Evolutionary conservation across 2,113 vertebrate species (phyloP).

Genomic region (Datnioides undecimradiatus): DNA sequence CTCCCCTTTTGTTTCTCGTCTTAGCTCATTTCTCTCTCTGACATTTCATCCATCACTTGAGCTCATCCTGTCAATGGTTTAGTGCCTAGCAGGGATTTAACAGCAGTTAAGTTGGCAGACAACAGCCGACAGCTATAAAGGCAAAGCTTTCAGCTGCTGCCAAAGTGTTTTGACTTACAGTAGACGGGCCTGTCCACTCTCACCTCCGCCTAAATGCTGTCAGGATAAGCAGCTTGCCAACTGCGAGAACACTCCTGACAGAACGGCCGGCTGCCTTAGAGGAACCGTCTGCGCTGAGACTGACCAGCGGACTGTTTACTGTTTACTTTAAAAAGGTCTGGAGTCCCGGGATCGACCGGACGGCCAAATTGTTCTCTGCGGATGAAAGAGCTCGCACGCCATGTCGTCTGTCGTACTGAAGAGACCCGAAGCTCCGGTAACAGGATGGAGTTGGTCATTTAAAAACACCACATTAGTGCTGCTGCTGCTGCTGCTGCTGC

Average conservation of each 20-base stretch:
- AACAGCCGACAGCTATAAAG: conserved; percentile 19
- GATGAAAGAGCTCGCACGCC: conserved; percentile 22
- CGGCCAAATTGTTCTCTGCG: conserved; percentile 28
- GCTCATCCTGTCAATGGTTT: conserved; percentile 18
- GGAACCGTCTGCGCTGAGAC: not conserved
- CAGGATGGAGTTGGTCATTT: conserved; percentile 28
- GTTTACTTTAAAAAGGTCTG: conserved; percentile 15
- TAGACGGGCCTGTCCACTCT: conserved; percentile 30
- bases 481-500: too few species aligned
- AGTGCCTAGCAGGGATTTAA: conserved; percentile 14
- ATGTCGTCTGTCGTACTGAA: conserved; percentile 25
- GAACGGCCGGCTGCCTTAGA: conserved; percentile 13
- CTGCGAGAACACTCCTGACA: conserved; percentile 3
- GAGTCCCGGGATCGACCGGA: conserved; percentile 16
- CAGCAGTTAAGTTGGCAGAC: conserved; percentile 17
- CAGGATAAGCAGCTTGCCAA: conserved; percentile 30
- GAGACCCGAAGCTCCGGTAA: conserved; percentile 16
- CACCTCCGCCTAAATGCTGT: conserved; percentile 39
- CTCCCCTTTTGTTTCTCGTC: not conserved
- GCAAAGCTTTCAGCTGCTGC: conserved; percentile 46
- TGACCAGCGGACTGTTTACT: conserved; percentile 17
- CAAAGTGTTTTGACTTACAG: conserved; percentile 39
- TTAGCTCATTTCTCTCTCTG: not conserved
- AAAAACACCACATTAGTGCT: conserved; percentile 34
- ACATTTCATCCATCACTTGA: conserved; percentile 5